Evolutionary conservation across 2,113 vertebrate species (phyloP).

Genomic region (Hymenochirus boettgeri): DNA sequence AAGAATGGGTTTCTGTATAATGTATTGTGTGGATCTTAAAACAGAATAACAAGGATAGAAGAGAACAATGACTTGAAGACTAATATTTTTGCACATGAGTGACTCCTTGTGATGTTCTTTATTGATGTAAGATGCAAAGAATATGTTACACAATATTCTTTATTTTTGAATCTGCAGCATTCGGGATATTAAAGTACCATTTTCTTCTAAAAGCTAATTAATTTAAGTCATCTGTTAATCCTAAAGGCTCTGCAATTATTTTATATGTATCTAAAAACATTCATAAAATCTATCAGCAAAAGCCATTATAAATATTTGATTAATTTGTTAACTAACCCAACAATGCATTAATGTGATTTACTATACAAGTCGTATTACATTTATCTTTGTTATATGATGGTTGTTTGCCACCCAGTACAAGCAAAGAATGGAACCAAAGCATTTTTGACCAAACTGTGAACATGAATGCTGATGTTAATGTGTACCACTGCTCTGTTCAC

Average conservation of each 20-base stretch:
- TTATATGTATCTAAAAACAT: too few relatives aligned
- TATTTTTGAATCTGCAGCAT: too few relatives aligned
- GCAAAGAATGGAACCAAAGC: not conserved
- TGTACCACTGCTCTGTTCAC: not conserved
- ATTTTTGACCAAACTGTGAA: not conserved
- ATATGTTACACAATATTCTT: not conserved
- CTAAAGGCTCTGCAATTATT: too few relatives aligned
- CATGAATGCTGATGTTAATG: not conserved
- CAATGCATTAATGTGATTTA: not conserved
- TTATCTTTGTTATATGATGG: not conserved
- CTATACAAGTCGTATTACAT: not conserved
- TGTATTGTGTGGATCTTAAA: not conserved
- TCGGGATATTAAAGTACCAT: too few relatives aligned
- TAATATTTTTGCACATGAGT: not conserved
- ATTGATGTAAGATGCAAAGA: not conserved
- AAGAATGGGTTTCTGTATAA: not conserved
- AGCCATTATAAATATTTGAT: too few relatives aligned
- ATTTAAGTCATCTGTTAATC: too few relatives aligned
- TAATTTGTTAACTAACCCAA: too few relatives aligned
- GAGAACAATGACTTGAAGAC: not conserved
- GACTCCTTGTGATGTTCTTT: conserved; percentile 1
- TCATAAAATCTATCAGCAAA: not conserved
- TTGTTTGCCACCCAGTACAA: not conserved
- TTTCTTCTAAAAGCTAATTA: too few relatives aligned
- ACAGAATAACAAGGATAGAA: not conserved